Base-by-base conservation (phyloP, 2,888 invertebrate genomes). In the Drosophila falleni region DNA sequence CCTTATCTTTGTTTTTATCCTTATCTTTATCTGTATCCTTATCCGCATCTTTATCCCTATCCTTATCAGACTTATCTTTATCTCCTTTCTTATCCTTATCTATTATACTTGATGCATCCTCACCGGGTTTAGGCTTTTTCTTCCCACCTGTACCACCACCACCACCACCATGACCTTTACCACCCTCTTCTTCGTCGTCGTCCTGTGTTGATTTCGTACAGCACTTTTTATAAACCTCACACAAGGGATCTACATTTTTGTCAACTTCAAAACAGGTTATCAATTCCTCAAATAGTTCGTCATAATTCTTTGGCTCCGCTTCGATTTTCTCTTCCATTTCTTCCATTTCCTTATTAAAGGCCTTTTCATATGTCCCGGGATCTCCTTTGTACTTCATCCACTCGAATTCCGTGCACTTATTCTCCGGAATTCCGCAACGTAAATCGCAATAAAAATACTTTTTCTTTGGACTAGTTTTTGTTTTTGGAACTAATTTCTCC, bases 261-360 rank as follows among this genome's bases (percentile, higher is more conserved):
- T 26, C 3, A 0, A 19, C 19, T 8, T 70, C 46, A 61, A 80
- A 80, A 11, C 80, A 81, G 3, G 31, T 35, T 0, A 76, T 6
- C 5, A 80, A 51, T 0, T 80, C 16, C 6, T 47, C 16, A 33
- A 73, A 80, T 0, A 80, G 46, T 15, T 80, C 82, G 0, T 80
- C 80, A 19, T 81, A 81, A 19, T 81, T 65, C 15, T 37, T 73
- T 0, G 80, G 80, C 37, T 70, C 55, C 3, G 42, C 5, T 19
- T 46, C 15, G 1, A 11, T 15, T 15, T 51, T 11, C 5, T 33
- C 11, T 9, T 31, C 6, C 9, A 44, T n/a, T 6, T 33, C 5
- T 11, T 41, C 26, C 35, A 50, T 8, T 10, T 60, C 53, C 9
- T 0, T 8, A 2, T 62, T 5, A 2, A 68, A 62, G 0, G 55